phyloP scores from a whole-genome alignment of 2,113 vertebrate species.

The Amphiprion ocellaris region DNA sequence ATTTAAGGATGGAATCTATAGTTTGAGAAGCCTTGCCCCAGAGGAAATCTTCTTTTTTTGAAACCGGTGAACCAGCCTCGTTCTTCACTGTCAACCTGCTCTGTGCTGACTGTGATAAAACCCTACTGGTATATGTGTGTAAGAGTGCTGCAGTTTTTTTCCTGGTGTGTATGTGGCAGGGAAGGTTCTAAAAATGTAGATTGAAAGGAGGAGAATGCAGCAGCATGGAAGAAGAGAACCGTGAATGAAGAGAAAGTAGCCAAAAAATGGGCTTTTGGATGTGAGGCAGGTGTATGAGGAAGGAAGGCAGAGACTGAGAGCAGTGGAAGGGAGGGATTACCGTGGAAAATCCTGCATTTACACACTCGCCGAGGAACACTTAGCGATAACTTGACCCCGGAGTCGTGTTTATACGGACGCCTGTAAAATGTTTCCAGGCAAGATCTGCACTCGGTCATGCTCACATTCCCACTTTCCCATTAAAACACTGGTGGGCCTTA shows the following conservation, averaged over 20 bases:
- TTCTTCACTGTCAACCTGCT: constrained; percentile 66
- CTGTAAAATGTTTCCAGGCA: constrained; percentile 38
- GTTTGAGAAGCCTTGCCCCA: constrained; percentile 44
- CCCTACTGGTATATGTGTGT: constrained; percentile 18
- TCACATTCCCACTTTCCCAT: constrained; percentile 6
- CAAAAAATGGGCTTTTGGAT: no score
- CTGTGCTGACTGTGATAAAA: constrained; percentile 65
- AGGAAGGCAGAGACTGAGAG: neutral
- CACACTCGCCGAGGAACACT: constrained; percentile 26
- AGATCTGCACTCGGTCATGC: constrained; percentile 51
- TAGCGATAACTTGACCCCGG: constrained; percentile 47
- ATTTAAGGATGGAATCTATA: constrained; percentile 50
- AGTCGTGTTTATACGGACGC: constrained; percentile 62
- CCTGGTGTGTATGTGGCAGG: neutral
- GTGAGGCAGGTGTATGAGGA: neutral
- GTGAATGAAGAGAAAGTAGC: no score
- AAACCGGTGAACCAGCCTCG: constrained; percentile 43
- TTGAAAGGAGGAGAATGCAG: no score
- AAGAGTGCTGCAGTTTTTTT: constrained; percentile 7
- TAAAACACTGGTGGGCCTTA: constrained; percentile 14
- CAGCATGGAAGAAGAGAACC: no score
- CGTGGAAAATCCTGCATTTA: constrained; percentile 24
- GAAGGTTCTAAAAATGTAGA: constrained; percentile 1
- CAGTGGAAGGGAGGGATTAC: neutral
- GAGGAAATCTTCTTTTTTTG: constrained; percentile 61